phyloP scores from a whole-genome alignment of 2,113 vertebrate species.

The Anas platyrhynchos region DNA sequence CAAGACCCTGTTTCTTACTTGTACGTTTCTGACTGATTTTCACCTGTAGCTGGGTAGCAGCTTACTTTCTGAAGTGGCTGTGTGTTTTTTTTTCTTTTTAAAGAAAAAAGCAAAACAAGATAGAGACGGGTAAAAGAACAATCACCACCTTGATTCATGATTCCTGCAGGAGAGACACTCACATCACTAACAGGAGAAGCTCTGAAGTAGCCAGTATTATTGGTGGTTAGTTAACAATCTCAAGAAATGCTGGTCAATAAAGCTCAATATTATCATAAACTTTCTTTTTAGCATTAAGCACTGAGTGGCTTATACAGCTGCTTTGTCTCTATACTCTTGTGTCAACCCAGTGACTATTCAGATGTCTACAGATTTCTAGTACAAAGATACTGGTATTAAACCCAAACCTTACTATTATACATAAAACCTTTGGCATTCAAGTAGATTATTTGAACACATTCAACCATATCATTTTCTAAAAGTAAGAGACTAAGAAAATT shows the following conservation, averaged over 20 bases:
- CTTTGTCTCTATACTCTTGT: not conserved
- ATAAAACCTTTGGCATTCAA: not conserved
- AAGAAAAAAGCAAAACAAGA: too few relatives aligned
- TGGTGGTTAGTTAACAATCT: not conserved
- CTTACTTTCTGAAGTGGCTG: not conserved
- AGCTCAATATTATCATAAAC: not conserved
- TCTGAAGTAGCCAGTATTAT: not conserved
- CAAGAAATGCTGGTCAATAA: not conserved
- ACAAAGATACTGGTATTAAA: not conserved
- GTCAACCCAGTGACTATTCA: not conserved
- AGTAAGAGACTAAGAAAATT: not conserved
- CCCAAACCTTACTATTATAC: not conserved
- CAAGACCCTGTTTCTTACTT: not conserved
- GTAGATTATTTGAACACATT: not conserved
- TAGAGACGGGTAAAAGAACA: not conserved
- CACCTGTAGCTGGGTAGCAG: not conserved
- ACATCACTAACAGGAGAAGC: not conserved
- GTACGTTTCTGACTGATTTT: not conserved
- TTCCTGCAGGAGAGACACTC: not conserved
- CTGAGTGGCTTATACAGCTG: not conserved
- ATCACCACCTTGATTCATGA: not conserved
- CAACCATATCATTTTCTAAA: not conserved
- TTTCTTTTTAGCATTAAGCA: not conserved
- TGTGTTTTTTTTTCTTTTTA: too few relatives aligned
- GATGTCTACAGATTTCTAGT: not conserved